Evolutionary conservation across 1,140 invertebrate genomes (phyloP).

Genomic region (Diorhabda elongata): DNA sequence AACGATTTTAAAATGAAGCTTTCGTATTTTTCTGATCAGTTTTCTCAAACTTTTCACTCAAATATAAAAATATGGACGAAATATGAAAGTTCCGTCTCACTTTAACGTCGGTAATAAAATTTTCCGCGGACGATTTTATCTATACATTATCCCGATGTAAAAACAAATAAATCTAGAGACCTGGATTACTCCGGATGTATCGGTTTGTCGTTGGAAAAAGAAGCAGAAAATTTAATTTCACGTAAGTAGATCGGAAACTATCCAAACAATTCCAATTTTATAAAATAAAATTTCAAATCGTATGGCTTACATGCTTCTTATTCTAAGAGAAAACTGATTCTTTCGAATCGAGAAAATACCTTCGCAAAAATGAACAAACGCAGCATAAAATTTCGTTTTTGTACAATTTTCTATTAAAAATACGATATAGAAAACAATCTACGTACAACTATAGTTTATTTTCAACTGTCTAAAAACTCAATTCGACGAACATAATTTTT

Average conservation of each 20-base stretch:
- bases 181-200: neutral
- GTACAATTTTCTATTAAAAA: no score
- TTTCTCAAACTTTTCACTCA: no score
- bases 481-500: no score
- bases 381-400: neutral
- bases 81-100: no score
- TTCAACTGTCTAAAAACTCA: no score
- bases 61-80: no score
- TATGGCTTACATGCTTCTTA: neutral
- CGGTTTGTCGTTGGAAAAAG: neutral
- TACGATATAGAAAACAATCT: no score
- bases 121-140: no score
- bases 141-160: neutral
- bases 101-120: no score
- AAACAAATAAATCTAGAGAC: neutral
- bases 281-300: neutral
- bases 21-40: no score
- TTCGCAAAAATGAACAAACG: neutral
- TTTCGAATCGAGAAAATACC: slow-evolving; percentile 2
- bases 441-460: no score
- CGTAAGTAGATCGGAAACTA: slow-evolving; percentile 2
- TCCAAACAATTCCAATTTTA: slow-evolving; percentile 1
- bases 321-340: neutral
- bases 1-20: no score
- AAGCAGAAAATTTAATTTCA: slow-evolving; percentile 3